These are phyloP conservation scores for Diphyllodes magnificus DNA, from an alignment of 2,113 vertebrate genomes.

Conservation along the genomic window DNA sequence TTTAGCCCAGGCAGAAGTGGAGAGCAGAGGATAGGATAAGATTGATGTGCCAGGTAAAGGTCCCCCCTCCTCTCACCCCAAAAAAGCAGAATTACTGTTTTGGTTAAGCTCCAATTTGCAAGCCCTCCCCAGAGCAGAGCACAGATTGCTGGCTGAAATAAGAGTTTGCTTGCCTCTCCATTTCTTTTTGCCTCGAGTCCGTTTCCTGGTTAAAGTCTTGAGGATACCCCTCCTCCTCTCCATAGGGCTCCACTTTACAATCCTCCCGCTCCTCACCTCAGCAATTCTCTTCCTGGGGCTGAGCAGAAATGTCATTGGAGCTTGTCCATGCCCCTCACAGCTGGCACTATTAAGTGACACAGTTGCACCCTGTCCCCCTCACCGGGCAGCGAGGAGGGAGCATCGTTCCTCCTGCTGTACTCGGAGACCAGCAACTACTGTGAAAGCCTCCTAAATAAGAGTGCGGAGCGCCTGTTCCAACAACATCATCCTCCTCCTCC, in stretches of 20 bases:
- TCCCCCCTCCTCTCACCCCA: neutral
- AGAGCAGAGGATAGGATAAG: neutral
- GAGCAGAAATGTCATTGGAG: constrained; percentile 26
- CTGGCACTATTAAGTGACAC: constrained; percentile 26
- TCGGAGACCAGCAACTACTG: neutral
- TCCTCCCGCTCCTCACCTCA: constrained; percentile 54
- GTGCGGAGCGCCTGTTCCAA: neutral
- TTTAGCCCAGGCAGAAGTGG: neutral
- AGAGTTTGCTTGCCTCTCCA: constrained; percentile 64
- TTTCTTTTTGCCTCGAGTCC: constrained; percentile 49
- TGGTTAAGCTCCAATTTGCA: neutral
- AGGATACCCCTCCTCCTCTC: constrained; percentile 58
- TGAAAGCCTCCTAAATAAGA: constrained; percentile 21
- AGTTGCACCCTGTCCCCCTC: neutral
- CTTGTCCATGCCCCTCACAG: neutral
- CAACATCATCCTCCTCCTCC: constrained; percentile 21
- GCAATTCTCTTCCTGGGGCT: neutral
- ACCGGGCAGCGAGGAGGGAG: neutral
- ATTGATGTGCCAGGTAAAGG: neutral
- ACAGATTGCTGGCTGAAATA: constrained; percentile 12
- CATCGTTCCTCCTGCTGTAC: neutral
- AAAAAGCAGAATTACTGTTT: neutral
- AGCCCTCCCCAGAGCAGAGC: constrained; percentile 37
- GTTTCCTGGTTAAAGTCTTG: constrained; percentile 59
- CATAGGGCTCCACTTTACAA: constrained; percentile 58